phyloP scores from a whole-genome alignment of 1,140 invertebrate genomes.

The Calycopis cecrops region DNA sequence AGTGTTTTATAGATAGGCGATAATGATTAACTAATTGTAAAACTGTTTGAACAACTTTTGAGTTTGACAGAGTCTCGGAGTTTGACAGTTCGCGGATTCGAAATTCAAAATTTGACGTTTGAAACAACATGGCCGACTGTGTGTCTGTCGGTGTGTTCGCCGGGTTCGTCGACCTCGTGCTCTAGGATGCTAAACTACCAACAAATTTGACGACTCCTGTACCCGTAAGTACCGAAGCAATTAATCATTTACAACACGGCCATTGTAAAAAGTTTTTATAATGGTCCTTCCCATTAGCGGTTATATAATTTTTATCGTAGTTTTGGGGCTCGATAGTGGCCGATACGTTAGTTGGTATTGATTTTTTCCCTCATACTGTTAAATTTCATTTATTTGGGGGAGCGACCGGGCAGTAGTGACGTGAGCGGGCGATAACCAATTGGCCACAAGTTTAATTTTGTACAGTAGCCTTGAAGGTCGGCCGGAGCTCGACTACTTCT shows the following conservation, averaged over 20 bases:
- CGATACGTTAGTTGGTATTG: slow-evolving; percentile 63
- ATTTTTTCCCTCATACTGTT: slow-evolving; percentile 74
- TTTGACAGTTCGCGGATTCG: slow-evolving; percentile 65
- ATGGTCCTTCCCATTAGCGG: slow-evolving; percentile 10
- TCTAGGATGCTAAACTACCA: slow-evolving; percentile 68
- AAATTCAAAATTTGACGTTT: slow-evolving; percentile 66
- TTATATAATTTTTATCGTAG: slow-evolving; percentile 45
- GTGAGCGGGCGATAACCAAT: slow-evolving; percentile 32
- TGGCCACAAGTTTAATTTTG: not conserved
- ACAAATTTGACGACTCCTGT: slow-evolving; percentile 67
- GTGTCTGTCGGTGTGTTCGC: slow-evolving; percentile 50
- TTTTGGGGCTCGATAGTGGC: slow-evolving; percentile 64
- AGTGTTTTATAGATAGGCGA: slow-evolving; percentile 69
- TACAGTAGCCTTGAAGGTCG: not conserved
- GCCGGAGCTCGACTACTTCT: no score
- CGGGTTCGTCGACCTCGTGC: slow-evolving; percentile 52
- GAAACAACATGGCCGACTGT: slow-evolving; percentile 62
- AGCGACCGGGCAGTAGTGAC: slow-evolving; percentile 55
- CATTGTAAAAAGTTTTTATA: not conserved
- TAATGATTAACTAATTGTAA: slow-evolving; percentile 29
- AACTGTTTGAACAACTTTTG: slow-evolving; percentile 48
- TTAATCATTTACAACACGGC: not conserved
- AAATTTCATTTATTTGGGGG: slow-evolving; percentile 73
- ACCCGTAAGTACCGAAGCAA: slow-evolving; percentile 53
- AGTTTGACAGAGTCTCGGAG: slow-evolving; percentile 37